Evolutionary conservation across 2,113 vertebrate genomes (phyloP).

Genomic region (Daphoenositta chrysoptera): DNA sequence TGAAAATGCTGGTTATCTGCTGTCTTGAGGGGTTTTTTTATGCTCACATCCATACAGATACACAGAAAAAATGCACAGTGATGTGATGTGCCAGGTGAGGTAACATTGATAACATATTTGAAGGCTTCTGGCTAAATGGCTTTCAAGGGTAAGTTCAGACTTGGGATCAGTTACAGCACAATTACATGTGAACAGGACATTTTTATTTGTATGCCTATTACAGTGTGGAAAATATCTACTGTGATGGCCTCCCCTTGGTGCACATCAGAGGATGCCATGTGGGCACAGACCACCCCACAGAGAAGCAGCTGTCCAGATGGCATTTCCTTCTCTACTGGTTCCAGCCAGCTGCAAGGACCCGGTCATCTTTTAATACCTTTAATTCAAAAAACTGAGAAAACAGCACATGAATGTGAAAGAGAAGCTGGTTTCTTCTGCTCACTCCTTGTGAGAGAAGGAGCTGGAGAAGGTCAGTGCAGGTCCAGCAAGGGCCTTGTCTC

Average conservation of each 20-base stretch:
- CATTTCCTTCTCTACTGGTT: background rate
- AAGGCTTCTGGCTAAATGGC: background rate
- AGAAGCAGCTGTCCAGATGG: background rate
- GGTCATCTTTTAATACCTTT: background rate
- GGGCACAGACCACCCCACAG: background rate
- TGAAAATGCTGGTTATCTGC: background rate
- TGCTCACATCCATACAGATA: too few species aligned
- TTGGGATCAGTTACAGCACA: background rate
- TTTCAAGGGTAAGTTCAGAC: background rate
- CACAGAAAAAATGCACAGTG: background rate
- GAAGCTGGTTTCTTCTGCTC: background rate
- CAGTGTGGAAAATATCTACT: background rate
- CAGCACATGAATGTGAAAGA: background rate
- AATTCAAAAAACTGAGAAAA: background rate
- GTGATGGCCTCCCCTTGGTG: background rate
- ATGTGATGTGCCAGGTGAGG: background rate
- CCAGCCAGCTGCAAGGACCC: background rate
- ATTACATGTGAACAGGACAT: background rate
- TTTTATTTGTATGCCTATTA: background rate
- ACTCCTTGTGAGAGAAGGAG: background rate
- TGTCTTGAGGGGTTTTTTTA: accelerated
- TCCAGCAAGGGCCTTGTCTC: background rate
- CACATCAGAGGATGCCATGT: background rate
- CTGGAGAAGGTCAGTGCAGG: background rate
- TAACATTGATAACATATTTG: background rate